A percentile compares a stretch with the other conserved stretches of the same genome.
phyloP scores from a whole-genome alignment of 2,113 vertebrate genomes.

The Leptobrachium ailaonicum region DNA sequence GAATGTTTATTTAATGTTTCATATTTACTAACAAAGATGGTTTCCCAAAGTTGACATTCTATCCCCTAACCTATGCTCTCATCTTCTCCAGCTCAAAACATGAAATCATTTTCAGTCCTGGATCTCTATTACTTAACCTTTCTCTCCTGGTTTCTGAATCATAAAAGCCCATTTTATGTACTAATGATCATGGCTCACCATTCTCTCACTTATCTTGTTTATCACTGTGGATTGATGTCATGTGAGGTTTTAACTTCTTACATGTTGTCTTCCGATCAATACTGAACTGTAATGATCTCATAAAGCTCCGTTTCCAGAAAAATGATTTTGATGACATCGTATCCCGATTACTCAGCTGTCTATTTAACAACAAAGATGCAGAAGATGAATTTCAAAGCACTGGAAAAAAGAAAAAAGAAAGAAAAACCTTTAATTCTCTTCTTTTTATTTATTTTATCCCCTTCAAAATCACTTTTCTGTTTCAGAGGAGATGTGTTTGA shows the following conservation, averaged over 20 bases:
- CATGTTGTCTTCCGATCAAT: constrained; percentile 42
- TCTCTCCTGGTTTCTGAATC: constrained; percentile 16
- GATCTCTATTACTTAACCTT: constrained; percentile 17
- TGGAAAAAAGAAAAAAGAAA: no score
- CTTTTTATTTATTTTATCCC: no score
- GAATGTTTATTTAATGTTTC: neutral
- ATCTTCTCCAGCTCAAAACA: neutral
- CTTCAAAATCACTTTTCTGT: no score
- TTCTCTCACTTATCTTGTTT: constrained; percentile 20
- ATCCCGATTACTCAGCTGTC: neutral
- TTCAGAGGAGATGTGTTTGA: no score
- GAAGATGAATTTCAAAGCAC: no score
- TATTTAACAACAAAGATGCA: no score
- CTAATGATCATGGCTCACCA: constrained; percentile 18
- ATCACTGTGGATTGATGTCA: constrained; percentile 33
- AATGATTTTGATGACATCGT: constrained; percentile 9
- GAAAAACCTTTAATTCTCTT: no score
- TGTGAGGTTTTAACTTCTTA: constrained; percentile 17
- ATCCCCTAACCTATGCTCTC: neutral
- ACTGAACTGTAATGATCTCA: constrained; percentile 29
- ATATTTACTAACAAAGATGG: neutral
- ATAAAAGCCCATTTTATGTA: constrained; percentile 8
- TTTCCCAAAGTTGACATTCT: neutral
- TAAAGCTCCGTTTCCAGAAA: constrained; percentile 17
- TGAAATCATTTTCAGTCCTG: neutral